A percentile compares a stretch with the other conserved stretches of the same genome.
Conservation (phyloP, 2,113 vertebrate species). For the Corydoras sp. region DNA sequence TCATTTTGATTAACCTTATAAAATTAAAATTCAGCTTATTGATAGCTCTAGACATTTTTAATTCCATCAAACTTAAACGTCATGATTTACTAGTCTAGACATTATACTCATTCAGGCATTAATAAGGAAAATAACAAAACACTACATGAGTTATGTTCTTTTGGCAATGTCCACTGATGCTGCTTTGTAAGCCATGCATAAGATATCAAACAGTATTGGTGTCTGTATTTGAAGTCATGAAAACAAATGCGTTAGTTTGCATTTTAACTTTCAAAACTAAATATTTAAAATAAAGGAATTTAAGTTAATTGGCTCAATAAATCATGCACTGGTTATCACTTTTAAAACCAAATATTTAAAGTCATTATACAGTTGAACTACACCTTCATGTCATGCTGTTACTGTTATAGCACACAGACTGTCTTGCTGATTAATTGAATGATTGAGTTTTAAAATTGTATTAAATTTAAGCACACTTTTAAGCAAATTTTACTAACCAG, state of each 20-base stretch:
- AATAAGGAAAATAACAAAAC: constrained; percentile 16
- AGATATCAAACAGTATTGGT: constrained; percentile 32
- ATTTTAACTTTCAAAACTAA: constrained; percentile 1
- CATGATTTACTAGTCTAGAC: constrained; percentile 10
- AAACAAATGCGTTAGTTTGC: constrained; percentile 5
- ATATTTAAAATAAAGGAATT: not conserved
- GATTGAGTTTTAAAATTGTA: too few species aligned
- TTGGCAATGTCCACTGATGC: constrained; percentile 15
- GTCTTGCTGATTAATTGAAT: too few species aligned
- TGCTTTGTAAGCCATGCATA: constrained; percentile 19
- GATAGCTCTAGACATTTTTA: too few species aligned
- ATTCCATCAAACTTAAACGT: not conserved
- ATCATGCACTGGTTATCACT: too few species aligned
- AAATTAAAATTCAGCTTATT: not conserved
- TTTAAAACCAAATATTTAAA: too few species aligned
- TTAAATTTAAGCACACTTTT: not conserved
- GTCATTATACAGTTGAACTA: too few species aligned
- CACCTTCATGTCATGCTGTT: too few species aligned
- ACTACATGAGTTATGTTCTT: constrained; percentile 22
- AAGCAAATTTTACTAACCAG: constrained; percentile 66
- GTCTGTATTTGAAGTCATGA: constrained; percentile 13
- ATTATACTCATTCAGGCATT: constrained; percentile 8
- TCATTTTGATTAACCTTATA: not conserved
- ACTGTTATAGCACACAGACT: too few species aligned
- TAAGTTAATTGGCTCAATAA: too few species aligned